Evolutionary conservation across 2,888 invertebrate genomes (phyloP).

Genomic region (Parthenolecanium corni): DNA sequence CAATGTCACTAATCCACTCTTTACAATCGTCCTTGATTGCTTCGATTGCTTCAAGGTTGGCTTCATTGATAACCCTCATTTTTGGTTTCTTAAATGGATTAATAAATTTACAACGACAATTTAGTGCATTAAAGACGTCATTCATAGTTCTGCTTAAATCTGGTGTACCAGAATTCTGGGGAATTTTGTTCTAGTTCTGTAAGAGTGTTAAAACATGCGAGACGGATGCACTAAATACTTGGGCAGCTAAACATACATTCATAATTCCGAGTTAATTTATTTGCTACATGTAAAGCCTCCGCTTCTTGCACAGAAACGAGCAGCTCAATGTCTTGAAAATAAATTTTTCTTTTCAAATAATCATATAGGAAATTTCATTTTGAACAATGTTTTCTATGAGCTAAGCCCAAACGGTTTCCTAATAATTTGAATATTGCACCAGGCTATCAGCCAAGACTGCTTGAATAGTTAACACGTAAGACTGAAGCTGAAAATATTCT

Average conservation of each 20-base stretch:
- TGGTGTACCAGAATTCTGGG: not conserved
- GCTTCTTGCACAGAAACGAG: too few species aligned
- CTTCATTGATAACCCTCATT: not conserved
- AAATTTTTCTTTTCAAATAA: too few species aligned
- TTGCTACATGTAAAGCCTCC: too few species aligned
- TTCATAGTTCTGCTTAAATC: not conserved
- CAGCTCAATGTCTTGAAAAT: too few species aligned
- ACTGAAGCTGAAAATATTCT: too few species aligned
- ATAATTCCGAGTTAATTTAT: too few species aligned
- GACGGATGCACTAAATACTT: not conserved
- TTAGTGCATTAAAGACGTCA: not conserved
- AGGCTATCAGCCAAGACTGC: too few species aligned
- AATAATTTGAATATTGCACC: too few species aligned
- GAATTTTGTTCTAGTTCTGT: not conserved
- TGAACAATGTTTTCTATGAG: too few species aligned
- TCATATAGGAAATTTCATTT: too few species aligned
- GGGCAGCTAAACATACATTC: not conserved
- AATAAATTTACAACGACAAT: not conserved
- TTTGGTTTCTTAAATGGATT: not conserved
- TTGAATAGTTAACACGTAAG: too few species aligned
- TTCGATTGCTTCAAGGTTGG: not conserved
- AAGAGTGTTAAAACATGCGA: not conserved
- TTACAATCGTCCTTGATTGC: not conserved
- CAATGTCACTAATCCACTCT: not conserved
- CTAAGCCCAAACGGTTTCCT: too few species aligned